Percentiles rank a stretch among this genome's conserved stretches.
phyloP scores from a whole-genome alignment of 2,113 vertebrate genomes.

The Oncorhynchus keta region DNA sequence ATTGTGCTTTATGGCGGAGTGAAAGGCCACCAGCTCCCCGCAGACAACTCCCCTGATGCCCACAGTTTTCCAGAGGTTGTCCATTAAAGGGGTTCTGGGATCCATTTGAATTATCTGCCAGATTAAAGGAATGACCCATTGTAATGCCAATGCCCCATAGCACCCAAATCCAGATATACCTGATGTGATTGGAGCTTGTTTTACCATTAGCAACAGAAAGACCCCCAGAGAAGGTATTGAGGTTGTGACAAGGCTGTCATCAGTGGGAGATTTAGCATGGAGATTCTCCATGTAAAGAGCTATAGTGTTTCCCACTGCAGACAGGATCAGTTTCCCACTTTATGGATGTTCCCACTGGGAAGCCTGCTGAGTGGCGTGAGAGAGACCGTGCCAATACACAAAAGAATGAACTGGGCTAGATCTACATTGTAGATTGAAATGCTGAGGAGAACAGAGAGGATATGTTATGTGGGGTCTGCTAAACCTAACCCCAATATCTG shows the following conservation, averaged over 20 bases:
- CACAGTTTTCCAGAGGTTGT: conserved; percentile 60
- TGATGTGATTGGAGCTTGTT: conserved; percentile 53
- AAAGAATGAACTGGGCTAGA: not conserved
- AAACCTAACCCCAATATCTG: not conserved
- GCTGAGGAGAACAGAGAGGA: not conserved
- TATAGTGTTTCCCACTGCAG: not conserved
- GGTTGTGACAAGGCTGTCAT: conserved; percentile 56
- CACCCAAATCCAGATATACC: conserved; percentile 43
- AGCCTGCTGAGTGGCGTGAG: not conserved
- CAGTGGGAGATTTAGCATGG: conserved; percentile 52
- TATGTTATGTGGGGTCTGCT: not conserved
- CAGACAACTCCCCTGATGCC: conserved; percentile 36
- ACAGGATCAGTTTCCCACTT: not conserved
- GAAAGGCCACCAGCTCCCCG: not conserved
- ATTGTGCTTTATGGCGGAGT: not conserved
- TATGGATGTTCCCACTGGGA: not conserved
- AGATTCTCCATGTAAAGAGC: conserved; percentile 60
- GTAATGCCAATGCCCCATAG: conserved; percentile 43
- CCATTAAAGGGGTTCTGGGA: conserved; percentile 57
- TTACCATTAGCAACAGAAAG: conserved; percentile 69
- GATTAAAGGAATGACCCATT: conserved; percentile 61
- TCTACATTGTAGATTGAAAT: not conserved
- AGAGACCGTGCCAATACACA: conserved; percentile 3
- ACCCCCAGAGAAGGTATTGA: conserved; percentile 63
- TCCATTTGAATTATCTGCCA: conserved; percentile 68